Conservation (phyloP, 2,797 vertebrate genomes). For the Apogon hyalosoma region DNA sequence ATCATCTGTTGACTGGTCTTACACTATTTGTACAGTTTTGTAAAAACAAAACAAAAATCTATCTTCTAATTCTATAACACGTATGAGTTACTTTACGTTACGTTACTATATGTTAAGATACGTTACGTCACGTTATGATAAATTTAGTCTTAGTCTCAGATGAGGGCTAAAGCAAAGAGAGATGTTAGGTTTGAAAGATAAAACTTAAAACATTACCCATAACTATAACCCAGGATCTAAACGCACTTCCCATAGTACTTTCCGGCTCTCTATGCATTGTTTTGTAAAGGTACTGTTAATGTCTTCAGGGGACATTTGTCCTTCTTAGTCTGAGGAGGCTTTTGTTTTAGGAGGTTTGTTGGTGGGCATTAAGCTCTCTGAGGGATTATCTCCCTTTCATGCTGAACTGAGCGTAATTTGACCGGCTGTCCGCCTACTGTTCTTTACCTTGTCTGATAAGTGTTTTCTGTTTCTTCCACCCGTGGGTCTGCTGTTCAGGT, state of each 20-base stretch:
- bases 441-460: neutral
- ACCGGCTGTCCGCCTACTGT: slow-evolving; percentile 12
- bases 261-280: neutral
- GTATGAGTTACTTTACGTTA: no score
- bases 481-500: accelerated
- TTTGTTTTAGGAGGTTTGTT: slow-evolving; percentile 53
- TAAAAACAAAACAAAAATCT: no score
- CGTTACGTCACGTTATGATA: no score
- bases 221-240: neutral
- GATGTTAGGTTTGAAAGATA: no score
- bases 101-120: no score
- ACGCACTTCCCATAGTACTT: neutral
- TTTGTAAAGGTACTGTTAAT: slow-evolving; percentile 9
- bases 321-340: slow-evolving; percentile 47
- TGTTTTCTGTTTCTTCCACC: neutral
- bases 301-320: slow-evolving; percentile 14
- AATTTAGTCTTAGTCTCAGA: no score
- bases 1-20: no score
- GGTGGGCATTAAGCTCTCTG: slow-evolving; percentile 56
- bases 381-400: slow-evolving; percentile 64
- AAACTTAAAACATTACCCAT: no score
- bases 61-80: no score
- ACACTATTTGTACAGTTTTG: no score
- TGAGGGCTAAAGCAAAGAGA: no score
- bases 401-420: slow-evolving; percentile 31